Evolutionary conservation across 2,888 invertebrate genomes (phyloP), one percentile per base, ranked within the genome.

Genomic region (Zootermopsis nevadensis): DNA sequence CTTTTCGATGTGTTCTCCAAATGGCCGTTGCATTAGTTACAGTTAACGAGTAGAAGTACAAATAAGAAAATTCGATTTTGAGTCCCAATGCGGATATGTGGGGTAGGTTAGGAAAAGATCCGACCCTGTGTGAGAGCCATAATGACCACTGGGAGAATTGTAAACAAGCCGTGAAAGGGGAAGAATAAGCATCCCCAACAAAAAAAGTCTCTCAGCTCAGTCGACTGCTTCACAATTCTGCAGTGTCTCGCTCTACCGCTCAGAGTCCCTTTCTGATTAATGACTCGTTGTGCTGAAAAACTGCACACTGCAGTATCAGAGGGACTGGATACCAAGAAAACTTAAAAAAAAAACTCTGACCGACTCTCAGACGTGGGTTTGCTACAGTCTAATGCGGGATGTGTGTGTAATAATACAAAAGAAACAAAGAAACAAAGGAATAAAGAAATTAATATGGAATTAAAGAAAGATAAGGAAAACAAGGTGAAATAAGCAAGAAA

Each of bases 241-340:
- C 8, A 27, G 7, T 27, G n/a, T 60, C 60, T 60, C 60, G 1
- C 3, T n/a, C n/a, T n/a, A 8, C n/a, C 0, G 60, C 60, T 60
- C n/a, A n/a, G 6, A n/a, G 15, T 48, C 27, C 22, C 31, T 30
- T 33, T 69, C 19, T 69, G 30, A 69, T 69, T 69, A 69, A 69
- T 31, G 69, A 69, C 27, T 22, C 67, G 12, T 31, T 69, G 69
- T 69, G 77, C 27, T 38, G 48, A 55, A 77, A 55, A 77, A 55
- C 55, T 55, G 55, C 77, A 77, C 77, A 77, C 77, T 77, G 77
- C 77, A 77, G 55, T 33, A 77, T 24, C 77, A 77, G 31, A 31
- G 55, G 77, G 77, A 77, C 31, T 31, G 55, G 77, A 77, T 22
- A 77, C 55, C 55, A 30, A 33, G 15, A 33, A 69, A 69, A n/a